phyloP scores from a whole-genome alignment of 2,888 invertebrate genomes.

The Strigamia transsilvanica region DNA sequence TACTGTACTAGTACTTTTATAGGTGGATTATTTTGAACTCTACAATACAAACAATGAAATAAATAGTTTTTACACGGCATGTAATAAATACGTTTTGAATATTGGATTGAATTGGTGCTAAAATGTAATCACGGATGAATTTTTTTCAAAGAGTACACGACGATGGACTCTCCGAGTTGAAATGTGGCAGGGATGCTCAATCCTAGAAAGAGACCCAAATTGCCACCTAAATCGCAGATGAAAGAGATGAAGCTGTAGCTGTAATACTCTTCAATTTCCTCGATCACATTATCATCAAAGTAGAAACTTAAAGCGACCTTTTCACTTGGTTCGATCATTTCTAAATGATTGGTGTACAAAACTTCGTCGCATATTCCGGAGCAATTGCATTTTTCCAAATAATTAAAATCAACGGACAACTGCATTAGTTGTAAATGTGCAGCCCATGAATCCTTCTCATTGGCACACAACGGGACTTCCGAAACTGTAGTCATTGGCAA shows the following conservation, averaged over 20 bases:
- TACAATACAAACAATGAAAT: too few species aligned
- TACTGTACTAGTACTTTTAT: too few species aligned
- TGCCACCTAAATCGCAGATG: too few species aligned
- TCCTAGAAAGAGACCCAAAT: too few species aligned
- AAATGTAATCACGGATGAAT: too few species aligned
- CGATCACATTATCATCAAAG: not conserved
- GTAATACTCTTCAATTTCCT: not conserved
- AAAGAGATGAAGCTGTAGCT: not conserved
- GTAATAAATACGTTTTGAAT: too few species aligned
- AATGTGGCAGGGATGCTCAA: not conserved
- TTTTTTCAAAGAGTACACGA: not conserved
- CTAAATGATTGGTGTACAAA: too few species aligned
- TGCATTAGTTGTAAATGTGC: too few species aligned
- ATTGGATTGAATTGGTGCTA: too few species aligned
- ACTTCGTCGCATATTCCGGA: not conserved
- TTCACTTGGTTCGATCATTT: not conserved
- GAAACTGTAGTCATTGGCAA: too few species aligned
- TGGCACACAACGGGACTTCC: not conserved
- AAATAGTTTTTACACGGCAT: too few species aligned
- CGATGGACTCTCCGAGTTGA: not conserved
- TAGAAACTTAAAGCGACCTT: not conserved
- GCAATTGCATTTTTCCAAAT: not conserved
- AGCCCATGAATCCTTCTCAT: not conserved
- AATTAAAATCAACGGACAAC: not conserved
- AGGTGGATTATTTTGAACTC: too few species aligned